phyloP scores from a whole-genome alignment of 2,888 invertebrate species.

The Oasisia sp. region DNA sequence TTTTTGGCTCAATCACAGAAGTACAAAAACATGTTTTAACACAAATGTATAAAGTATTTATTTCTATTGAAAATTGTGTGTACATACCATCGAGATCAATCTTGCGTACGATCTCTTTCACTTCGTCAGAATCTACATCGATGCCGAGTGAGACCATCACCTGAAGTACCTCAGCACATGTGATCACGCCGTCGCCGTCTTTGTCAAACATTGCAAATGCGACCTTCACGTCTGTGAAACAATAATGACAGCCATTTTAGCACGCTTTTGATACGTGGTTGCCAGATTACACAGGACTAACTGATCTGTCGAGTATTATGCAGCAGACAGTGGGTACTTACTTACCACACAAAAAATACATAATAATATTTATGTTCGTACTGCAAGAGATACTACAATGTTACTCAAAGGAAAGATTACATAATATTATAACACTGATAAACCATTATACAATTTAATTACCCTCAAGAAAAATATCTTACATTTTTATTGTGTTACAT shows the following conservation, averaged over 20 bases:
- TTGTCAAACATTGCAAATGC: slow-evolving; percentile 45
- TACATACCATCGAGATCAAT: slow-evolving; percentile 43
- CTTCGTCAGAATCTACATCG: slow-evolving; percentile 33
- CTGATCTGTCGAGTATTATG: neutral
- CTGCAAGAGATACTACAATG: neutral
- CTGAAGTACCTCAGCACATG: slow-evolving; percentile 35
- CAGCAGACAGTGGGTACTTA: neutral
- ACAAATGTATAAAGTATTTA: neutral
- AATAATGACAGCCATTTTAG: neutral
- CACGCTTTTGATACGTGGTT: neutral
- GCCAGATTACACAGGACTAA: neutral
- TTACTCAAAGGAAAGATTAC: neutral
- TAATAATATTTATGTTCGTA: neutral
- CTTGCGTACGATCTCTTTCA: slow-evolving; percentile 39
- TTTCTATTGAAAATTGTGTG: neutral
- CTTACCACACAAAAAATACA: neutral
- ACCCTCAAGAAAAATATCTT: neutral
- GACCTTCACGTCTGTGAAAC: slow-evolving; percentile 32
- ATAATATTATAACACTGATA: neutral
- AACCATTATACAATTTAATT: neutral
- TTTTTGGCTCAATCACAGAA: neutral
- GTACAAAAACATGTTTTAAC: neutral
- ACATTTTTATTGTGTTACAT: too few relatives aligned
- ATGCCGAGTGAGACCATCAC: slow-evolving; percentile 43
- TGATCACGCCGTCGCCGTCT: slow-evolving; percentile 43